Percentiles rank a stretch among this genome's conserved stretches.
Evolutionary conservation across 2,113 vertebrate genomes (phyloP).

Genomic region (Dascyllus trimaculatus): DNA sequence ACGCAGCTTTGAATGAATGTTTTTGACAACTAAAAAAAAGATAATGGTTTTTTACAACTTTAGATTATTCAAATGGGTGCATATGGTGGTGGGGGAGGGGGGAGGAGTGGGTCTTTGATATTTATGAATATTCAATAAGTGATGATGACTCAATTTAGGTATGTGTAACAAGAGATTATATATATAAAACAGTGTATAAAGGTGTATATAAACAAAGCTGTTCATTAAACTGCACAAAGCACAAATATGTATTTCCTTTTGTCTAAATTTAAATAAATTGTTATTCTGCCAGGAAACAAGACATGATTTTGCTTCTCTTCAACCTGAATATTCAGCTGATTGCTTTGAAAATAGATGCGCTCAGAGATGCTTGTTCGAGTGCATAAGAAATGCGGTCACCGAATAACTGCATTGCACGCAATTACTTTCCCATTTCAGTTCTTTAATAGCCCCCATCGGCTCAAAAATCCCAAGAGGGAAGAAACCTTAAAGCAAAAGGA

Average conservation of each 20-base stretch:
- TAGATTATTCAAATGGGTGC: slow-evolving; percentile 65
- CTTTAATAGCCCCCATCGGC: slow-evolving; percentile 49
- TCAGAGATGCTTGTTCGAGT: slow-evolving; percentile 8
- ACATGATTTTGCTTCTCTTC: slow-evolving; percentile 46
- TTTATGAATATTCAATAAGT: slow-evolving; percentile 73
- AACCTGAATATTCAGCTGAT: not conserved
- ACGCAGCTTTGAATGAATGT: slow-evolving; percentile 83
- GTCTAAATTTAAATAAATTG: slow-evolving; percentile 84
- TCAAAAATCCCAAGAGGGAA: slow-evolving; percentile 47
- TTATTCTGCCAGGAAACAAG: slow-evolving; percentile 83
- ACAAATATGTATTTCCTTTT: slow-evolving; percentile 86
- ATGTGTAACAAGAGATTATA: slow-evolving; percentile 75
- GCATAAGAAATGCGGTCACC: slow-evolving; percentile 41
- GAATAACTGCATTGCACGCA: slow-evolving; percentile 38
- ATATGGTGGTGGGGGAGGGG: slow-evolving; percentile 26
- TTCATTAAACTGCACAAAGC: slow-evolving; percentile 83
- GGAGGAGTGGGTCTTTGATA: slow-evolving; percentile 69
- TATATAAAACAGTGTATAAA: slow-evolving; percentile 77
- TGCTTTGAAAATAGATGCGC: not conserved
- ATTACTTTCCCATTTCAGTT: slow-evolving; percentile 62
- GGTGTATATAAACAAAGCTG: slow-evolving; percentile 82
- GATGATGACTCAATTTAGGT: slow-evolving; percentile 72
- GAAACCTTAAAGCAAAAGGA: slow-evolving; percentile 19
- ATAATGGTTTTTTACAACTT: slow-evolving; percentile 71
- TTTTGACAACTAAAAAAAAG: slow-evolving; percentile 77